Percentiles rank a stretch among this genome's conserved stretches.
phyloP scores from a whole-genome alignment of 2,797 vertebrate genomes.

The Ctenochaetus hawaiiensis region DNA sequence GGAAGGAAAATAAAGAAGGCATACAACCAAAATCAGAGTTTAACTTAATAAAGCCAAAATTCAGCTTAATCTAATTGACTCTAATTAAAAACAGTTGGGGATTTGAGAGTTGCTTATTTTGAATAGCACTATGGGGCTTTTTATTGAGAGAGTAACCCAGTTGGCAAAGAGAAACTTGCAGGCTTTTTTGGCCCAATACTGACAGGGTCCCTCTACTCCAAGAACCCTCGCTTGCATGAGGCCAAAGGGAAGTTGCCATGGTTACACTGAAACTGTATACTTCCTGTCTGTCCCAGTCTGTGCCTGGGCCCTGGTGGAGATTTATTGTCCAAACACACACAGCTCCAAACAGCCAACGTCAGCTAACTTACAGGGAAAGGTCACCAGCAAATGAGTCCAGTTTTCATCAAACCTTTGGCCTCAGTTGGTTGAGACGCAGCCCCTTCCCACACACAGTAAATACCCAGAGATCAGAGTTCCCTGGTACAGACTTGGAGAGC shows the following conservation, averaged over 20 bases:
- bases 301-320: conserved; percentile 64
- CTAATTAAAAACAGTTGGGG: conserved; percentile 47
- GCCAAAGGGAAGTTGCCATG: conserved; percentile 75
- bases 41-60: conserved; percentile 34
- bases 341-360: conserved; percentile 68
- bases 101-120: conserved; percentile 39
- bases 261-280: conserved; percentile 85
- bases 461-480: conserved; percentile 72
- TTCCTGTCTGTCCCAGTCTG: conserved; percentile 81
- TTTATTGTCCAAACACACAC: conserved; percentile 82
- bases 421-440: conserved; percentile 56
- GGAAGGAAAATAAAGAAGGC: conserved; percentile 34
- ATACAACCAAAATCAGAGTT: conserved; percentile 34
- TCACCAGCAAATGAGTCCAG: conserved; percentile 62
- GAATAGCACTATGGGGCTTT: conserved; percentile 25
- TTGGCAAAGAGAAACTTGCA: conserved; percentile 53
- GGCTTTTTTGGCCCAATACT: conserved; percentile 52
- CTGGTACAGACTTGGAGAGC: conserved; percentile 65
- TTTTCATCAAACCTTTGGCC: conserved; percentile 72
- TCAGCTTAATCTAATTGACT: conserved; percentile 30
- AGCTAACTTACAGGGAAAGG: conserved; percentile 67
- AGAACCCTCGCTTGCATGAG: conserved; percentile 53
- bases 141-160: conserved; percentile 51
- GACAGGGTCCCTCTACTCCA: conserved; percentile 41
- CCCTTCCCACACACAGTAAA: conserved; percentile 70